These are phyloP conservation scores for Diabrotica virgifera DNA, from an alignment of 1,140 invertebrate genomes.

Conservation along the genomic window DNA sequence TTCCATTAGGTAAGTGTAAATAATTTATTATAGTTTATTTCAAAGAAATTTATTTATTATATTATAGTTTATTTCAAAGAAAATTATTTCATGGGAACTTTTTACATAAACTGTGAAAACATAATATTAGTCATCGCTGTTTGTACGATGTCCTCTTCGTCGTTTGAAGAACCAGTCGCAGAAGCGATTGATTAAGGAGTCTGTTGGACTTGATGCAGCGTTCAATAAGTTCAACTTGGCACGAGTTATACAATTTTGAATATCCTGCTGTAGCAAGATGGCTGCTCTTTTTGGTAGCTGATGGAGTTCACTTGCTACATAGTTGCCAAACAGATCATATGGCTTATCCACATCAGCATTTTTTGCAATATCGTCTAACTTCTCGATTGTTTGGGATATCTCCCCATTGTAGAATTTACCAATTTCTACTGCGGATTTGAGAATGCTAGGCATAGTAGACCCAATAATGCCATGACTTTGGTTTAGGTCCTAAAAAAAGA, in stretches of 20 bases:
- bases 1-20: slow-evolving; percentile 8
- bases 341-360: slow-evolving; percentile 22
- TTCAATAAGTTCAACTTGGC: slow-evolving; percentile 8
- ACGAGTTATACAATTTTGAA: slow-evolving; percentile 26
- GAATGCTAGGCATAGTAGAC: neutral
- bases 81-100: neutral
- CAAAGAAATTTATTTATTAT: neutral
- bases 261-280: slow-evolving; percentile 27
- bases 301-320: slow-evolving; percentile 26
- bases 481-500: slow-evolving; percentile 16
- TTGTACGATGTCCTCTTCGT: no score
- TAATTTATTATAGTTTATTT: no score
- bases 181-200: neutral
- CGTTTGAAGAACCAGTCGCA: neutral
- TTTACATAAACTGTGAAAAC: slow-evolving; percentile 4
- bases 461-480: slow-evolving; percentile 4
- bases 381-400: slow-evolving; percentile 14
- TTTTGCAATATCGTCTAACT: slow-evolving; percentile 15
- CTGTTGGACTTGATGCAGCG: neutral
- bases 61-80: slow-evolving; percentile 11
- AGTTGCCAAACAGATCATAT: slow-evolving; percentile 28
- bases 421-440: slow-evolving; percentile 6
- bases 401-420: slow-evolving; percentile 9
- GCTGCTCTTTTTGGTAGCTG: slow-evolving; percentile 21
- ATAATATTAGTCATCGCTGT: slow-evolving; percentile 7